Evolutionary conservation across 1,140 invertebrate species (phyloP).

Genomic region (Camponotus pennsylvanicus): DNA sequence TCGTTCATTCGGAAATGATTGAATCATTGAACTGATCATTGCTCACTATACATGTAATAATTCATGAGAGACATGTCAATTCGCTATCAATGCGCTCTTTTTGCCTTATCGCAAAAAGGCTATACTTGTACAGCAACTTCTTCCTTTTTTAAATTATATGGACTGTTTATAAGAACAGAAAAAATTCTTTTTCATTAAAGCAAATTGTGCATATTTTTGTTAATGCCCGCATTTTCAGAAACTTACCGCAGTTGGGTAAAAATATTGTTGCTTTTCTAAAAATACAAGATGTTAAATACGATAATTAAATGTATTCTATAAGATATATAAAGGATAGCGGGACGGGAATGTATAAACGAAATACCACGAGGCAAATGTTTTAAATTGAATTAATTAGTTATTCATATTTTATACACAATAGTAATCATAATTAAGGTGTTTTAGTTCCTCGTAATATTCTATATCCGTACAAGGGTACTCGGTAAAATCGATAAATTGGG

Average conservation of each 20-base stretch:
- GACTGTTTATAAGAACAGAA: neutral
- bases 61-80: neutral
- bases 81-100: slow-evolving; percentile 8
- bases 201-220: neutral
- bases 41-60: slow-evolving; percentile 8
- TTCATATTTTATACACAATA: slow-evolving; percentile 86
- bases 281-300: slow-evolving; percentile 3
- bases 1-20: slow-evolving; percentile 58
- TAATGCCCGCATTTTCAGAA: neutral
- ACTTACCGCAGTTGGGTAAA: neutral
- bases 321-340: neutral
- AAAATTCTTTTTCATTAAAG: slow-evolving; percentile 8
- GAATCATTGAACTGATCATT: slow-evolving; percentile 39
- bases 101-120: neutral
- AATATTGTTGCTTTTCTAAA: neutral
- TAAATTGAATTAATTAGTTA: slow-evolving; percentile 86
- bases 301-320: neutral
- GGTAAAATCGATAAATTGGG: slow-evolving; percentile 79
- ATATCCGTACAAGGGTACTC: slow-evolving; percentile 82
- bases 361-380: slow-evolving; percentile 51
- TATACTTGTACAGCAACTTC: neutral
- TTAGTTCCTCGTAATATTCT: slow-evolving; percentile 83
- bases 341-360: neutral
- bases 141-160: neutral
- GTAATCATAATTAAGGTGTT: slow-evolving; percentile 85